Conservation (phyloP, 1,140 invertebrate species). For the Aphidius gifuensis region DNA sequence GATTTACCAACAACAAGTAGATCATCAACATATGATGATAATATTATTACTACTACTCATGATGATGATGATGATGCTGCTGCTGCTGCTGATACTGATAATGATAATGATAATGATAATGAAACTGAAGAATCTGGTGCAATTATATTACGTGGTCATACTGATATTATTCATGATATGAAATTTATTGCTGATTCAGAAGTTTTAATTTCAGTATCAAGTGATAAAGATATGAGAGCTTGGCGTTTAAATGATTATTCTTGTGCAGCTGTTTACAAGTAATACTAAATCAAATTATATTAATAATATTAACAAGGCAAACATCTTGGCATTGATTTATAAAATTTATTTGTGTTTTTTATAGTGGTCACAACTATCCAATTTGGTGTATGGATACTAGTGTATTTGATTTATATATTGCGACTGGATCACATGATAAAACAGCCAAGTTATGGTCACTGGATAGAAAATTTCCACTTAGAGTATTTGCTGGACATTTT, state of each 20-base stretch:
- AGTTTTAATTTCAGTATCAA: constrained; percentile 71
- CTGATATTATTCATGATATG: constrained; percentile 70
- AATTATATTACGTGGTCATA: constrained; percentile 67
- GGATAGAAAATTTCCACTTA: constrained; percentile 72
- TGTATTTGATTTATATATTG: constrained; percentile 69
- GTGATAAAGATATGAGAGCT: constrained; percentile 72
- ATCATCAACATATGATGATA: constrained; percentile 25
- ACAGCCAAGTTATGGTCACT: constrained; percentile 84
- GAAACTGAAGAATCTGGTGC: constrained; percentile 54
- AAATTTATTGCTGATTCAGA: constrained; percentile 61
- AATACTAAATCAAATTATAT: constrained; percentile 21
- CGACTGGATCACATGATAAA: constrained; percentile 79
- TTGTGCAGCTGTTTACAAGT: constrained; percentile 71
- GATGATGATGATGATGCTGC: constrained; percentile 19
- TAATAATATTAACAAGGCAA: constrained; percentile 2
- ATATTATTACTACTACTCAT: constrained; percentile 8
- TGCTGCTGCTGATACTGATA: constrained; percentile 11
- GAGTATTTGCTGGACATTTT: constrained; percentile 80
- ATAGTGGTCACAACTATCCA: constrained; percentile 78
- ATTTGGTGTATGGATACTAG: constrained; percentile 82
- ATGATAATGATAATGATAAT: constrained; percentile 2
- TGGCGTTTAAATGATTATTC: constrained; percentile 68
- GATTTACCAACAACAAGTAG: constrained; percentile 35
- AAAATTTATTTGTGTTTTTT: constrained; percentile 32
- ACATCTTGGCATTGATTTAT: not conserved